Percentiles rank a stretch among this genome's conserved stretches.
These are phyloP conservation scores for Pangasius macronema DNA, from an alignment of 2,797 vertebrate genomes.

Conservation along the genomic window DNA sequence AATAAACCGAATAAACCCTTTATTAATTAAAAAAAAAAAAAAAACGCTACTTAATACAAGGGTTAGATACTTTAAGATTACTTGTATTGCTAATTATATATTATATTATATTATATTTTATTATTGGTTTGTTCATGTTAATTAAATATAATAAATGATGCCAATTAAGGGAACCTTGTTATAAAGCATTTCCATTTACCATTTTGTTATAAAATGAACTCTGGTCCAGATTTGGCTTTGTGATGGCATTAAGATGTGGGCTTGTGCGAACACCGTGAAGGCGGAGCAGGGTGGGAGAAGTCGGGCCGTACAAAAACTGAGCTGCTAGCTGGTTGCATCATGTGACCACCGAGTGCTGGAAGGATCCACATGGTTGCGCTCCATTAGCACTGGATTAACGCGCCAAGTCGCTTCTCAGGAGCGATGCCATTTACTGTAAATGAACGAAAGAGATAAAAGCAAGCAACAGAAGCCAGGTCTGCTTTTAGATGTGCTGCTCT, in stretches of 20 bases:
- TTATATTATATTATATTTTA: not conserved
- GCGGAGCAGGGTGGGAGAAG: too few relatives aligned
- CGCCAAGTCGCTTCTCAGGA: not conserved
- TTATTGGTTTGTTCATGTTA: not conserved
- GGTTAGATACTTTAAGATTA: too few relatives aligned
- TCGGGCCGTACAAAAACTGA: too few relatives aligned
- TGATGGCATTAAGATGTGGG: too few relatives aligned
- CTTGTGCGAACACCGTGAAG: too few relatives aligned
- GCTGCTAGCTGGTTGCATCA: slow-evolving; percentile 52
- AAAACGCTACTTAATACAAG: not conserved
- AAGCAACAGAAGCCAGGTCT: not conserved
- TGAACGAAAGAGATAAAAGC: slow-evolving; percentile 8
- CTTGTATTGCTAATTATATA: too few relatives aligned
- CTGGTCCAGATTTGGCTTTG: slow-evolving; percentile 25
- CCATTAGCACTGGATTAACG: slow-evolving; percentile 31
- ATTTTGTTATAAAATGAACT: not conserved
- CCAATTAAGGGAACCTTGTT: not conserved
- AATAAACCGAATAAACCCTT: too few relatives aligned
- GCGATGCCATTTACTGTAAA: slow-evolving; percentile 34
- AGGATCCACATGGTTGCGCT: slow-evolving; percentile 34
- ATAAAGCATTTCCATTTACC: not conserved
- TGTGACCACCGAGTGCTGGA: slow-evolving; percentile 40
- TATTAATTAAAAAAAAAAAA: not conserved
- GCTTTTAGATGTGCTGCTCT: slow-evolving; percentile 20
- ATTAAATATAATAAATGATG: not conserved